Evolutionary conservation across 2,113 vertebrate genomes (phyloP).

Genomic region (Apteryx owenii): DNA sequence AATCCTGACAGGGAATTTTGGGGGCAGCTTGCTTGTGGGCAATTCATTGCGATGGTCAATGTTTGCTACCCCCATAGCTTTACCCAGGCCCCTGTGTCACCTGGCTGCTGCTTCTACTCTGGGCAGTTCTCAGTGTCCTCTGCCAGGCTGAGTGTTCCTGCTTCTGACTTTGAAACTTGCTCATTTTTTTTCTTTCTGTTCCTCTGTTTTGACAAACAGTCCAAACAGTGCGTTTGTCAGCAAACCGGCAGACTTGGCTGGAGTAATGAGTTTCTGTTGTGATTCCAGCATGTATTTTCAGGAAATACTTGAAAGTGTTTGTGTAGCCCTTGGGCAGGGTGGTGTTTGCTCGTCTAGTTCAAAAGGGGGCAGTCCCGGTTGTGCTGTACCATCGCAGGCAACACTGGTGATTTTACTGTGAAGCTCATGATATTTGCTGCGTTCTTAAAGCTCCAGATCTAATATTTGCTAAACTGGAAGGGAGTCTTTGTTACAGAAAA

Average conservation of each 20-base stretch:
- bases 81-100: background rate
- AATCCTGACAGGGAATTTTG: background rate
- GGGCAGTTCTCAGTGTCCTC: background rate
- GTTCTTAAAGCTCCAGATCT: background rate
- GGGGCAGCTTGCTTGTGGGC: background rate
- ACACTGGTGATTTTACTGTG: accelerated
- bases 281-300: background rate
- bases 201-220: background rate
- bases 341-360: background rate
- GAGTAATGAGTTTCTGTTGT: background rate
- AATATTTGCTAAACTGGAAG: background rate
- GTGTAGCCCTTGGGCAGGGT: background rate
- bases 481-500: background rate
- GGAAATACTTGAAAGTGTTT: background rate
- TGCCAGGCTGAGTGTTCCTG: background rate
- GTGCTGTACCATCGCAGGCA: accelerated
- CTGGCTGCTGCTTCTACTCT: background rate
- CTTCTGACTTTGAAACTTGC: background rate
- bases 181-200: background rate
- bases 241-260: background rate
- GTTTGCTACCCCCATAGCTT: background rate
- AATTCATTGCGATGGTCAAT: background rate
- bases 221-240: background rate
- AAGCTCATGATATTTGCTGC: accelerated
- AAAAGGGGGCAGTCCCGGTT: background rate